phyloP scores from a whole-genome alignment of 2,113 vertebrate genomes.

The Suricata suricatta region DNA sequence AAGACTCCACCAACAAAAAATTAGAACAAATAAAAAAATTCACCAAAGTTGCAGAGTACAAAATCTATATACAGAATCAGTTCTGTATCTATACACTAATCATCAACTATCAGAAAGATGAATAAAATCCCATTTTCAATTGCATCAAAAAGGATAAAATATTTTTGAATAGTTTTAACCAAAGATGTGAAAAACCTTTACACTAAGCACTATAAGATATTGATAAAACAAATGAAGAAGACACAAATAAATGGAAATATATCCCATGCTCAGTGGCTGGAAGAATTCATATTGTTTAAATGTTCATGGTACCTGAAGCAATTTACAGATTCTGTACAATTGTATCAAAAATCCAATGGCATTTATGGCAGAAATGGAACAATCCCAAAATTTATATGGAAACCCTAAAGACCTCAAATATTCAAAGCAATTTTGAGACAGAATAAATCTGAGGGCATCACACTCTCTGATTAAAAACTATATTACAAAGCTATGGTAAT shows the following conservation, averaged over 20 bases:
- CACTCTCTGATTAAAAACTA: not conserved
- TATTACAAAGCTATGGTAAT: not conserved
- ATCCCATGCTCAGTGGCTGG: not conserved
- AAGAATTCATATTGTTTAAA: not conserved
- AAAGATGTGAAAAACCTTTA: not conserved
- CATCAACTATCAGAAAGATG: not conserved
- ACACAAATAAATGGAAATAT: not conserved
- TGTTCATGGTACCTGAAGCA: not conserved
- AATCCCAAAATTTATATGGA: not conserved
- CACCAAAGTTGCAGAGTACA: not conserved
- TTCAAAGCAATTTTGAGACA: not conserved
- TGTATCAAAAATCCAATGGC: not conserved
- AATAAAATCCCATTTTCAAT: not conserved
- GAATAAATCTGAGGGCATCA: not conserved
- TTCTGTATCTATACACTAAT: not conserved
- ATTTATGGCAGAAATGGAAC: not conserved
- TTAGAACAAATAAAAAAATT: not conserved
- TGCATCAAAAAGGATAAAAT: not conserved
- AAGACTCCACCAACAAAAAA: not conserved
- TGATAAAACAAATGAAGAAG: not conserved
- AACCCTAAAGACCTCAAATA: not conserved
- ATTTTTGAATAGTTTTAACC: not conserved
- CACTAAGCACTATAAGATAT: not conserved
- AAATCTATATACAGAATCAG: not conserved
- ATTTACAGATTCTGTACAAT: not conserved